Base-by-base conservation (phyloP, 2,888 invertebrate species). In the Eristalis intricaria region DNA sequence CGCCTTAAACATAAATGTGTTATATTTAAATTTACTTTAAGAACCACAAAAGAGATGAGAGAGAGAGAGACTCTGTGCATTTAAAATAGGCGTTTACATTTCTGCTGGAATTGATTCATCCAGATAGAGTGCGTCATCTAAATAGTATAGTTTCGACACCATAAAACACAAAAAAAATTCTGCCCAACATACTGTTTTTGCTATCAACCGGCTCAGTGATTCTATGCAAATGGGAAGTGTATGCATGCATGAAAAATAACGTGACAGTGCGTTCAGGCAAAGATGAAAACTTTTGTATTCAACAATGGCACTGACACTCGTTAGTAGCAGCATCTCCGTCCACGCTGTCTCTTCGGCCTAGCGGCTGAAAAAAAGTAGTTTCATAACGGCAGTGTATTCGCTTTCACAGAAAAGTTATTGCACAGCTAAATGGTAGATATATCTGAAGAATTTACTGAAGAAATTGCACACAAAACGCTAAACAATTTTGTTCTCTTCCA, bases 371-470 rank as follows among this genome's bases (percentile, higher is more conserved):
- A n/a, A 50, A 19, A 8, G 40, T 4, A 50, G n/a, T n/a, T 43
- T 0, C n/a, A 15, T n/a, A n/a, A 43, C 43, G 4, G 8, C 1
- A 58, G 22, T 58, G 10, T 23, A 13, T 23, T 11, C 22, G 7
- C 38, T 38, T 13, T 13, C 4, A 23, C 4, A 13, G 58, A 23
- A 60, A 60, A 60, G 26, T 60, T 60, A 22, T 43, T 66, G 15
- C 15, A 23, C 23, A 23, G 43, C 29, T 43, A 26, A 50, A 11
- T 23, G 66, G 38, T 15, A 68, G 66, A 23, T 15, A 68, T 56
- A 68, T 68, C 26, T 35, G 29, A 66, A 68, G n/a, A 68, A 68
- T 68, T 68, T 50, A 13, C 50, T 4, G n/a, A 68, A 23, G 68
- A 68, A 66, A 68, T 50, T 68, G 50, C 43, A 68, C n/a, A 68